These are phyloP conservation scores for Zenarchopterus dispar DNA, from an alignment of 2,797 vertebrate genomes.

Conservation along the genomic window DNA sequence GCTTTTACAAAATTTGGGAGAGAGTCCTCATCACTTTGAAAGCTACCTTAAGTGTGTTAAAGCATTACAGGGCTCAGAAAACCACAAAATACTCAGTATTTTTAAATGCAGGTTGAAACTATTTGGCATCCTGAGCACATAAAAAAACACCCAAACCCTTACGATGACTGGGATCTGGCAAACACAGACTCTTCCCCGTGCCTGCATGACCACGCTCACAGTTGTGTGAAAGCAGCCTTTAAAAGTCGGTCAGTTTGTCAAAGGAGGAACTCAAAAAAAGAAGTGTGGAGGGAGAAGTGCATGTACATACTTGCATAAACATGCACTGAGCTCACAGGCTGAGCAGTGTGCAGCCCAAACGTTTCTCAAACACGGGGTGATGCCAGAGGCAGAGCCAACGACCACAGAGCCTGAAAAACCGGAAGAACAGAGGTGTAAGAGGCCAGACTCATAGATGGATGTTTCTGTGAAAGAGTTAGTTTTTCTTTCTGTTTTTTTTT, in stretches of 20 bases:
- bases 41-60: conserved; percentile 15
- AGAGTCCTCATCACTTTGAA: background rate
- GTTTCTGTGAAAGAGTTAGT: conserved; percentile 9
- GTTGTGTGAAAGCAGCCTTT: conserved; percentile 57
- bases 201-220: conserved; percentile 48
- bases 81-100: background rate
- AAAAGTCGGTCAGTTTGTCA: conserved; percentile 70
- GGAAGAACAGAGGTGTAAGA: conserved; percentile 49
- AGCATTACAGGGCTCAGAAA: background rate
- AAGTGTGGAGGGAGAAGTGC: conserved; percentile 31
- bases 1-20: conserved; percentile 26
- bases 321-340: conserved; percentile 50
- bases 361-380: conserved; percentile 61
- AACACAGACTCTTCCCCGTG: conserved; percentile 44
- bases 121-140: conserved; percentile 18
- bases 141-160: conserved; percentile 22
- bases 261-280: conserved; percentile 65
- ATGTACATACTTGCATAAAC: conserved; percentile 60
- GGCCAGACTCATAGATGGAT: background rate
- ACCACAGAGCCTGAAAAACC: conserved; percentile 78
- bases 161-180: conserved; percentile 35
- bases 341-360: conserved; percentile 54
- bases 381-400: conserved; percentile 59
- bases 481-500: conserved; percentile 3
- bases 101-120: conserved; percentile 5